phyloP scores from a whole-genome alignment of 2,888 invertebrate genomes.

The Polylopha cassiicola region DNA sequence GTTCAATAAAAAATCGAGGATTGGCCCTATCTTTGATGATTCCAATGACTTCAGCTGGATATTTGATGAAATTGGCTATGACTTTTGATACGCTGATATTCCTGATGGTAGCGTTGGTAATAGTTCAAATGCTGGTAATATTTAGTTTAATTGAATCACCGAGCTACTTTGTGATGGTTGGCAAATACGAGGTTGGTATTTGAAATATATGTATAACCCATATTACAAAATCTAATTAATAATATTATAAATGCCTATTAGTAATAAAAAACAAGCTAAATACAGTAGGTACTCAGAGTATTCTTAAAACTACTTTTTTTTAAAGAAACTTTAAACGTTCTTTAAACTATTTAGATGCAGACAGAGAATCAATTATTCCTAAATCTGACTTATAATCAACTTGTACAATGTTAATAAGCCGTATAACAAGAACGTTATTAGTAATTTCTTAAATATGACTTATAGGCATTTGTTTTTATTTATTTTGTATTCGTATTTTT shows the following conservation, averaged over 20 bases:
- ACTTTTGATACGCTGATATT: slow-evolving; percentile 43
- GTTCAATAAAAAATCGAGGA: slow-evolving; percentile 34
- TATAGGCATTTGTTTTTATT: not conserved
- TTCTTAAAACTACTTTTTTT: too few species aligned
- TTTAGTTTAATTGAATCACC: slow-evolving; percentile 52
- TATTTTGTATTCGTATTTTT: not conserved
- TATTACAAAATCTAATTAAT: not conserved
- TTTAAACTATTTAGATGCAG: too few species aligned
- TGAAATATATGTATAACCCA: not conserved
- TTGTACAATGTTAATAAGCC: too few species aligned
- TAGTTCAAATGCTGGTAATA: slow-evolving; percentile 45
- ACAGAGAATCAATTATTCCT: too few species aligned
- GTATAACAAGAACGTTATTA: too few species aligned
- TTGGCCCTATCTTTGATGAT: slow-evolving; percentile 41
- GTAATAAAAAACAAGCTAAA: too few species aligned
- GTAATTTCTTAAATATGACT: too few species aligned
- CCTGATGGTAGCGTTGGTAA: slow-evolving; percentile 45
- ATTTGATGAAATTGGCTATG: slow-evolving; percentile 42
- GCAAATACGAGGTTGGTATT: slow-evolving; percentile 48
- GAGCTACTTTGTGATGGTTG: slow-evolving; percentile 48
- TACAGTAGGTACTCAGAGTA: too few species aligned
- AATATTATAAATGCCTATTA: not conserved
- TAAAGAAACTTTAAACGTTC: too few species aligned
- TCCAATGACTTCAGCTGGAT: slow-evolving; percentile 49
- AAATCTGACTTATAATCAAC: too few species aligned